Base-by-base conservation (phyloP, 2,113 vertebrate genomes). In the Halcyon malimbica region DNA sequence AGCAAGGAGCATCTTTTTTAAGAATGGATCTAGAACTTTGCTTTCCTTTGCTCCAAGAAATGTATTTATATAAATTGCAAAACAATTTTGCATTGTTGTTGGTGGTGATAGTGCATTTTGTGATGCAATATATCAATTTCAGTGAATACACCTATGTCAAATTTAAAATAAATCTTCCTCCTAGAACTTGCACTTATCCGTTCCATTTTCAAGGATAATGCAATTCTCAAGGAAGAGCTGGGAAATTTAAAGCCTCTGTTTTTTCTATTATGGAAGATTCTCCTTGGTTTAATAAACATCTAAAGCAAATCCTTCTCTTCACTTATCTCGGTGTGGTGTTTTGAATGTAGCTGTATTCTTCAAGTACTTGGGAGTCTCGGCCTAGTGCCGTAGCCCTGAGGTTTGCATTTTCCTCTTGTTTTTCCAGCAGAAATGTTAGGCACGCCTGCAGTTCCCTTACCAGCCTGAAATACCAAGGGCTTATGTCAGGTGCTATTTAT, bases 221-320 rank as follows among this genome's bases (percentile, higher is more conserved):
- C 91, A 95, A 56, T 76, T 86, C 85, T 90, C 83, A 90, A 83
- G 93, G 95, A 93, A 93, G 90, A 95, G 57, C 35, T 89, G 90
- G 56, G 53, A 92, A 92, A 89, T 81, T 77, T 50, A 74, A 94
- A 96, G 79, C 71, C 88, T 95, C 28, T 95, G 85, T 75, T 95
- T 95, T 96, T 96, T 96, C 83, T 97, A 96, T 96, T 94, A 92
- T 97, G 95, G 95, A 96, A 96, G 90, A 93, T 90, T 90, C 95
- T 96, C 94, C 90, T 96, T 95, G 93, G 90, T 95, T 94, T 96
- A 97, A 97, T 96, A 96, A 97, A 97, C 86, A 97, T 95, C 90
- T 96, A 82, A 96, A 96, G 73, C 86, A 93, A 95, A 96, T 69
- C 80, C 62, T 96, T 93, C 95, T 64, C 91, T 95, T 89, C 35